These are phyloP conservation scores for Laspeyria flexula DNA, from an alignment of 2,888 invertebrate species.

Conservation along the genomic window DNA sequence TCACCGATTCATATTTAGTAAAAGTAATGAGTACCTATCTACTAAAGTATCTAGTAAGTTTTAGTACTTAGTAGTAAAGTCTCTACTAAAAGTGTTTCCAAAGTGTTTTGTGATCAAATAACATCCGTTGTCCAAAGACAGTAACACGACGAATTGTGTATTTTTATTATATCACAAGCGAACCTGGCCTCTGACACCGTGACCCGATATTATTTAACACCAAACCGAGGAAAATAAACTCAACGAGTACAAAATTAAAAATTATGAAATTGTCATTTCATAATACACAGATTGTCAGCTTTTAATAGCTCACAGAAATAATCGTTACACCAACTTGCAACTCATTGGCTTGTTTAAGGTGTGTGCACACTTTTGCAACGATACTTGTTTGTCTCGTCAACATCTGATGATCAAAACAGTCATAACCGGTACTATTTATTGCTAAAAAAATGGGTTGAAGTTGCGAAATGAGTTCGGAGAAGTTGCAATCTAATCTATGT, in stretches of 20 bases:
- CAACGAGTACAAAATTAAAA: conserved; percentile 19
- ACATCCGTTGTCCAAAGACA: no score
- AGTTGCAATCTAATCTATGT: not conserved
- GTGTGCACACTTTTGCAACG: conserved; percentile 36
- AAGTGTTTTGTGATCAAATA: no score
- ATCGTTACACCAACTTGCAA: conserved; percentile 36
- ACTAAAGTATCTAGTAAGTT: no score
- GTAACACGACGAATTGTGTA: not conserved
- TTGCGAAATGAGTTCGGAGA: not conserved
- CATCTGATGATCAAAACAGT: conserved; percentile 6
- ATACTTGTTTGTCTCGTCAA: conserved; percentile 3
- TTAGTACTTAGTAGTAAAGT: no score
- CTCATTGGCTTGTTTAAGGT: conserved; percentile 32
- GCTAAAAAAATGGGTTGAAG: not conserved
- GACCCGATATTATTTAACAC: not conserved
- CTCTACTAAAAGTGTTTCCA: no score
- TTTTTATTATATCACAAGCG: not conserved
- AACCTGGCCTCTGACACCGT: not conserved
- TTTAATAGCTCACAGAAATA: conserved; percentile 44
- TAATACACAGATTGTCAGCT: conserved; percentile 31
- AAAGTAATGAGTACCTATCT: no score
- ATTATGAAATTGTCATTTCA: conserved; percentile 25
- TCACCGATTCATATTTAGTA: no score
- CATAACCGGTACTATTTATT: not conserved
- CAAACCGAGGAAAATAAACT: conserved; percentile 7